A percentile compares a stretch with the other conserved stretches of the same genome.
These are phyloP conservation scores for Gastracanthus pulcherrimus DNA, from an alignment of 2,888 invertebrate species.

Conservation along the genomic window DNA sequence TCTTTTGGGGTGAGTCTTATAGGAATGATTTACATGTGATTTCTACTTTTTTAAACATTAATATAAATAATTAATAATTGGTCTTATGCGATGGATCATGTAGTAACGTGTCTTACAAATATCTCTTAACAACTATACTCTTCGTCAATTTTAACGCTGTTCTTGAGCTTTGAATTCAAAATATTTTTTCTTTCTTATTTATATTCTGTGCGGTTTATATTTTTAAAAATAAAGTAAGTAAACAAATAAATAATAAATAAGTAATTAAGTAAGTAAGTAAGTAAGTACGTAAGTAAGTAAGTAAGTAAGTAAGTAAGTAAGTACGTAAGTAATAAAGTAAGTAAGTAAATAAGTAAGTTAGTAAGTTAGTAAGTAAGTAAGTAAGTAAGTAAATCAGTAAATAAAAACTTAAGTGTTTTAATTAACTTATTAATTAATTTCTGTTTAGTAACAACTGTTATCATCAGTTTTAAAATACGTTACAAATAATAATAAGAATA, in stretches of 20 bases:
- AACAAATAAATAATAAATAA: background rate
- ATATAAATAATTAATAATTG: constrained; percentile 39
- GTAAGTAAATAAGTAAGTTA: too few relatives aligned
- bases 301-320: too few relatives aligned
- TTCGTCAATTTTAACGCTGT: constrained; percentile 7
- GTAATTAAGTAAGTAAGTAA: too few relatives aligned
- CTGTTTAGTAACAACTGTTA: too few relatives aligned
- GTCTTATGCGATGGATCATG: constrained; percentile 31
- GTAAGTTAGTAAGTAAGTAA: too few relatives aligned
- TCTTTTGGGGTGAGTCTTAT: constrained; percentile 27
- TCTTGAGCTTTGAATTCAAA: constrained; percentile 25
- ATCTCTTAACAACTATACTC: constrained; percentile 37
- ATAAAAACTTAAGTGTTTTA: too few relatives aligned
- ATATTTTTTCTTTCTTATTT: constrained; percentile 23
- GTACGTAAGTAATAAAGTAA: too few relatives aligned
- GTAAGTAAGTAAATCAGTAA: too few relatives aligned
- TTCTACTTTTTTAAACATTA: constrained; percentile 24
- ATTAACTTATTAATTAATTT: too few relatives aligned
- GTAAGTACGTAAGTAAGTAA: too few relatives aligned
- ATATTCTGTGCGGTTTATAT: constrained; percentile 7
- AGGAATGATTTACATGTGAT: constrained; percentile 26
- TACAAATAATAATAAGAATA: too few relatives aligned
- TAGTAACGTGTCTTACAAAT: constrained; percentile 22
- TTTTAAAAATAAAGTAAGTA: background rate
- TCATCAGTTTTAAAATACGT: too few relatives aligned